These are phyloP conservation scores for Brachyistius frenatus DNA, from an alignment of 2,113 vertebrate genomes.

Conservation along the genomic window DNA sequence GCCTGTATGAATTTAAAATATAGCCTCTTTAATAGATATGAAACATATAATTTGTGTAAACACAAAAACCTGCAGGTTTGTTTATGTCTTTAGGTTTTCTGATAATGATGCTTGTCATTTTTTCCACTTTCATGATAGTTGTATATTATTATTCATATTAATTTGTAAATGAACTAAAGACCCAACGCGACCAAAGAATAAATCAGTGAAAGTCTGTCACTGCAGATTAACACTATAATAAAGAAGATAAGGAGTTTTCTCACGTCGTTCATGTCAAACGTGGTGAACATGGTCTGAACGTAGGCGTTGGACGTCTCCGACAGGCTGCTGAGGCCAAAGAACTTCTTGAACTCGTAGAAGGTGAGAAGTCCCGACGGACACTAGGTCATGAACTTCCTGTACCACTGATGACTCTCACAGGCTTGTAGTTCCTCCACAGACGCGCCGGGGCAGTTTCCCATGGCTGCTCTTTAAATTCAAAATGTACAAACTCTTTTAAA, in stretches of 20 bases:
- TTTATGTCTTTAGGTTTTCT: no score
- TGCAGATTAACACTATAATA: background rate
- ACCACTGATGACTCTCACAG: conserved; percentile 92
- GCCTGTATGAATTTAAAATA: background rate
- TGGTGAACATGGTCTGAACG: conserved; percentile 89
- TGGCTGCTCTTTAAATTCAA: conserved; percentile 53
- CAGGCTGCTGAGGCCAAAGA: conserved; percentile 91
- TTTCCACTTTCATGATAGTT: background rate
- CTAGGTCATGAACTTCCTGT: conserved; percentile 93
- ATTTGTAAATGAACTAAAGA: no score
- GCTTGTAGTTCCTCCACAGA: conserved; percentile 87
- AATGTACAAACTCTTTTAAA: conserved; percentile 3
- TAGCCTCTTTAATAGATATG: background rate
- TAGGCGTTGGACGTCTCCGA: conserved; percentile 85
- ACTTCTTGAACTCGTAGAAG: conserved; percentile 92
- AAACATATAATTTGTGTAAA: background rate
- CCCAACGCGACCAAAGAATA: background rate
- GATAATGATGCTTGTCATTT: background rate
- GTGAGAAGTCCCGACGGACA: conserved; percentile 93
- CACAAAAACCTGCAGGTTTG: background rate
- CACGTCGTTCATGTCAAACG: conserved; percentile 92
- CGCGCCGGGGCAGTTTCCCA: conserved; percentile 87
- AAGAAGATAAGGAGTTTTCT: background rate
- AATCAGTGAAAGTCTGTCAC: background rate
- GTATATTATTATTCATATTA: no score